Evolutionary conservation across 2,113 vertebrate genomes (phyloP), one percentile per base, ranked within the genome.

Genomic region (Micronycteris hirsuta): DNA sequence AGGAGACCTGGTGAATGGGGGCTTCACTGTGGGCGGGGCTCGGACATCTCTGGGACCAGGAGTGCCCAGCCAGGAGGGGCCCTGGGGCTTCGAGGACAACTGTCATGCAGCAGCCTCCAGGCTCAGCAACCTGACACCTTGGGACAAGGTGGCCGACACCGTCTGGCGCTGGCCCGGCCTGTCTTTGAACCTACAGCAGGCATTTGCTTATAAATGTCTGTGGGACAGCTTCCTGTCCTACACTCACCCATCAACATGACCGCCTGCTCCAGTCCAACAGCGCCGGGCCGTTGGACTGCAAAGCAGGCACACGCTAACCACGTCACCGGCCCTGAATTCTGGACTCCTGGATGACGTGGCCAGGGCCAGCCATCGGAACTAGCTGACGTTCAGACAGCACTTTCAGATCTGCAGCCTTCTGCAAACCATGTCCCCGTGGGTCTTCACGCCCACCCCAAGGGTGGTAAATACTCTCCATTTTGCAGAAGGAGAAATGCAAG

Each of bases 1-100:
- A 92, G 22, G 73, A 76, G 71, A 94, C 89, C 95, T 93, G 80
- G 95, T 95, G 78, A 86, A 87, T 47, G 24, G 70, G 36, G 24
- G 87, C 90, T 38, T 22, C 28, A 47, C 95, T 96, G 96, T 93
- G 56, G 90, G 94, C 76, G 12, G 41, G 58, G 11, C 58, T 31
- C 26, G 33, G 26, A 68, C 38, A 81, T 17, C 89, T 41, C 16
- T 1, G 38, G 6, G 26, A 4, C 76, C 14, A 13, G 1, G 28
- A 3, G 58, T 9, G 31, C 4, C 33, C 56, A 2, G 17, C 26
- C 4, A n/a, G n/a, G 5, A 7, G n/a, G 22, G 1, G 13, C 36
- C 15, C 4, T 2, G 2, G 58, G 41, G 12, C 7, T 7, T 47
- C 22, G 3, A 28, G 61, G 71, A 1, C 15, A 1, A 1, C 33